Evolutionary conservation across 2,888 invertebrate species (phyloP).

Genomic region (Hololepta plana): DNA sequence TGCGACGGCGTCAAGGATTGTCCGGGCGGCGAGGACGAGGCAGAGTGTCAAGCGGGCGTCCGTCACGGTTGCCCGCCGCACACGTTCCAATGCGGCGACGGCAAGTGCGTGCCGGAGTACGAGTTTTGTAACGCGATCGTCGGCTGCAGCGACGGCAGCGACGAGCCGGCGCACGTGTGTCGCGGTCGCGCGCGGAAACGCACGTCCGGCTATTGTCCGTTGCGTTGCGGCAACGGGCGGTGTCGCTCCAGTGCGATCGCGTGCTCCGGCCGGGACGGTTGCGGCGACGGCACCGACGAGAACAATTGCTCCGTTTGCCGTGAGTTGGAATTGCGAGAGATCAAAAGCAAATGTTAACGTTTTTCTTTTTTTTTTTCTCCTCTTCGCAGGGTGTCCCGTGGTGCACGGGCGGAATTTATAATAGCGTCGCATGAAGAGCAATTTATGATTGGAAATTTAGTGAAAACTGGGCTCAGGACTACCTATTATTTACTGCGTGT

Average conservation of each 20-base stretch:
- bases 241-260: slow-evolving; percentile 79
- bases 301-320: slow-evolving; percentile 69
- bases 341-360: too few relatives aligned
- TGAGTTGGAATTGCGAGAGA: slow-evolving; percentile 39
- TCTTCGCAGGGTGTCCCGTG: slow-evolving; percentile 14
- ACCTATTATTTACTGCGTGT: slow-evolving; percentile 1
- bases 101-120: slow-evolving; percentile 75
- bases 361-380: slow-evolving; percentile 5
- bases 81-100: slow-evolving; percentile 71
- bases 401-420: slow-evolving; percentile 12
- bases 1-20: slow-evolving; percentile 70
- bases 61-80: slow-evolving; percentile 50
- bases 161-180: slow-evolving; percentile 69
- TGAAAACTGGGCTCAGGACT: slow-evolving; percentile 1
- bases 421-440: neutral
- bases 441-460: neutral
- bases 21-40: slow-evolving; percentile 58
- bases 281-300: slow-evolving; percentile 83
- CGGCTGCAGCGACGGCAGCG: slow-evolving; percentile 71
- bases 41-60: slow-evolving; percentile 34
- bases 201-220: slow-evolving; percentile 50
- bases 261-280: slow-evolving; percentile 80
- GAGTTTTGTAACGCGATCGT: slow-evolving; percentile 84
- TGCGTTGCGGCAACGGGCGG: slow-evolving; percentile 71
- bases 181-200: slow-evolving; percentile 35